These are phyloP conservation scores for Conger conger DNA, from an alignment of 2,113 vertebrate genomes.

Conservation along the genomic window DNA sequence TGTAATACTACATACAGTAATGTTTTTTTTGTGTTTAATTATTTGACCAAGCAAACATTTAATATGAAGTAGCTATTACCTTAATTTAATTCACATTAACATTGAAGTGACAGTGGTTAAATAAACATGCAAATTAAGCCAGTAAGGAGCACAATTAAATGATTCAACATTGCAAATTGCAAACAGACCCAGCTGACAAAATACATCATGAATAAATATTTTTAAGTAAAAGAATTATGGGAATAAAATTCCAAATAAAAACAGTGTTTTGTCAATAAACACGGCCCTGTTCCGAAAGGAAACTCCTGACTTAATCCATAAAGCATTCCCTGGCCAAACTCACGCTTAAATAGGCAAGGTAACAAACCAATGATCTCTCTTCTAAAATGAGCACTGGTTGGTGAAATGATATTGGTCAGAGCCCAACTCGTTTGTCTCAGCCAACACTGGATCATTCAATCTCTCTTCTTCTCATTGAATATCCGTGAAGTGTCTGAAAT, in stretches of 20 bases:
- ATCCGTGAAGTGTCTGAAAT: slow-evolving; percentile 15
- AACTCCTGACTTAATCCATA: not conserved
- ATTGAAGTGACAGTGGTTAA: not conserved
- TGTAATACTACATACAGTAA: not conserved
- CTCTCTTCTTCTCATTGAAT: not conserved
- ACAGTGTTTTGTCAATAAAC: not conserved
- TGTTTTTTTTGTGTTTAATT: not conserved
- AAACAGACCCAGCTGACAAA: not conserved
- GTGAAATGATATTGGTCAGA: not conserved
- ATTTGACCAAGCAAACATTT: not conserved
- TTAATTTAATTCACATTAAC: not conserved
- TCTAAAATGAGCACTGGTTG: not conserved
- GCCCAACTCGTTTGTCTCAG: not conserved
- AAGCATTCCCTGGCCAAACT: not conserved
- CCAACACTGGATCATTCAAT: not conserved
- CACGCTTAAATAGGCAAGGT: no score
- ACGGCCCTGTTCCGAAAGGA: not conserved
- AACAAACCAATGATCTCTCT: not conserved
- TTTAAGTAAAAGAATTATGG: not conserved
- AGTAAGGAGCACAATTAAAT: not conserved
- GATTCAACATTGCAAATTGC: not conserved
- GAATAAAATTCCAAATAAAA: not conserved
- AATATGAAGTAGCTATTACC: not conserved
- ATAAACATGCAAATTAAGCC: not conserved
- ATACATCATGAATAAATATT: not conserved